Base-by-base conservation (phyloP, 2,797 vertebrate species). In the Diplodus puntazzo region DNA sequence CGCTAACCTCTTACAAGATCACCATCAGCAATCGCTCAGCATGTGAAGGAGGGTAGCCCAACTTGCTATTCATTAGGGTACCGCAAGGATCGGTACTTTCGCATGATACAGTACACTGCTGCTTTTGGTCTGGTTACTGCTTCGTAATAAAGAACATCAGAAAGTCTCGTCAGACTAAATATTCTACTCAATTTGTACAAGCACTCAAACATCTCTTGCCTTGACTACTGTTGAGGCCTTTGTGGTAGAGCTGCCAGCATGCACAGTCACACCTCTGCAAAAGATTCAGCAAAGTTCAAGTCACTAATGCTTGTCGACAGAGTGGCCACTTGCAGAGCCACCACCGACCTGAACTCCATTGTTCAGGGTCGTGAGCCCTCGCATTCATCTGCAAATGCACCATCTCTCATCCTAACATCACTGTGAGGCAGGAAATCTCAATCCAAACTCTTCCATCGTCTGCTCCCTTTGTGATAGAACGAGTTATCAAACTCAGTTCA, bases 391-490 rank as follows among this genome's bases (percentile, higher is more conserved):
- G 5, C 20, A 66, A 25, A 73, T 42, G 46, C 58, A 54, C n/a
- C 14, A 7, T 3, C 21, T 53, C 52, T 27, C 27, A 53, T 67
- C 23, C 20, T 27, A 27, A 8, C 11, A 6, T 68, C 49, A 42
- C 13, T 17, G 11, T 6, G 13, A 69, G 12, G 16, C 30, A 52
- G 57, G 17, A 52, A 65, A 39, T 68, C 58, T 50, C 10, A 57
- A 55, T n/a, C 14, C n/a, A 43, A 45, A 34, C 45, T 67, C 30
- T 2, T 3, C 20, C 57, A 11, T 7, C 34, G 20, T 60, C 23
- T 71, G 49, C 21, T 75, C 17, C 12, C 46, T 52, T 62, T 27
- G 0, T 76, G 45, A 68, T 63, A 13, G 53, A 73, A 62, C 14
- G 8, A 70, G 25, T 70, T 23, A 46, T 54, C 48, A 23, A n/a